Conservation (phyloP, 2,113 vertebrate species). For the Orthonyx spaldingii region DNA sequence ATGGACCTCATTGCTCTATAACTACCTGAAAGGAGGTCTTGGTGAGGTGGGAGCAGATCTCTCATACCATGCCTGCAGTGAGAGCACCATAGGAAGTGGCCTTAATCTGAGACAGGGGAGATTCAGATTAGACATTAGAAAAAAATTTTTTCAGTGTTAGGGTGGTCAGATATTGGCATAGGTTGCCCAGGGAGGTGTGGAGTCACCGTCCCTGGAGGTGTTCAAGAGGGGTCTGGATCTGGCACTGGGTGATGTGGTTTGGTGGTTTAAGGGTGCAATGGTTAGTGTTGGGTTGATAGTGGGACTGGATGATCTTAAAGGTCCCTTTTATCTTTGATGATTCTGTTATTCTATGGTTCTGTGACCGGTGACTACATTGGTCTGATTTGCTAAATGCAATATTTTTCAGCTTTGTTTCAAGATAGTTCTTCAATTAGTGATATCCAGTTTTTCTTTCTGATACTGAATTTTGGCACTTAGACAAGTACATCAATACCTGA, state of each 20-base stretch:
- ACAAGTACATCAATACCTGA: background rate
- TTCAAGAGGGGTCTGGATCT: background rate
- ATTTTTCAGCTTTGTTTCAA: background rate
- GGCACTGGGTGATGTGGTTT: background rate
- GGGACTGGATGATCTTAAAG: background rate
- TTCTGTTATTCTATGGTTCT: background rate
- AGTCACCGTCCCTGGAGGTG: too few relatives aligned
- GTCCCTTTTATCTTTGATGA: background rate
- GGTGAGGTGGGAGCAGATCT: background rate
- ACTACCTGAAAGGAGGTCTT: accelerated
- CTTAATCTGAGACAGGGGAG: background rate
- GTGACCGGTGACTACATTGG: background rate
- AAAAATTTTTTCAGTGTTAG: accelerated
- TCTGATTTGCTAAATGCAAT: background rate
- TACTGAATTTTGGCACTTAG: background rate
- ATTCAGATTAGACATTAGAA: background rate
- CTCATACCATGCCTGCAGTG: background rate
- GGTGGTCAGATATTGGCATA: background rate
- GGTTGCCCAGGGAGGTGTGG: background rate
- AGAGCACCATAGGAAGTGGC: background rate
- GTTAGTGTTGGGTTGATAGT: accelerated
- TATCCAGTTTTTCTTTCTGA: background rate
- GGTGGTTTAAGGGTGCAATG: background rate
- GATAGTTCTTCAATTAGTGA: background rate
- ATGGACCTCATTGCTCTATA: background rate